Evolutionary conservation across 1,140 invertebrate species (phyloP).

Genomic region (Ooceraea biroi): DNA sequence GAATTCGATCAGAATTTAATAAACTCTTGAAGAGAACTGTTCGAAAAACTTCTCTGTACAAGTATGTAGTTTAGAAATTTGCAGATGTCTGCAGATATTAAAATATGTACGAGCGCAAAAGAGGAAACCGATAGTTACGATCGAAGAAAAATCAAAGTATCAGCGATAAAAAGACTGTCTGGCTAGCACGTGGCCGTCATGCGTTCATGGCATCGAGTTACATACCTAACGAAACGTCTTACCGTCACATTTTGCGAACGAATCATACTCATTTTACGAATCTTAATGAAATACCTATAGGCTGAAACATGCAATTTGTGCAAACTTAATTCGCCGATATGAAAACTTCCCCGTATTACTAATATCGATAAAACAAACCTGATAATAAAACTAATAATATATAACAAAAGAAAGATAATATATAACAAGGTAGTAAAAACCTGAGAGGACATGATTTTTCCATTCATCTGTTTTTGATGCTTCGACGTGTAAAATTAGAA

Average conservation of each 20-base stretch:
- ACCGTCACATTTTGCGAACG: constrained; percentile 44
- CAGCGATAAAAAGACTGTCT: constrained; percentile 54
- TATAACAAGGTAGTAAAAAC: not conserved
- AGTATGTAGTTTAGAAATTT: not conserved
- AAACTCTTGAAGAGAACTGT: not conserved
- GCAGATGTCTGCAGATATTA: constrained; percentile 1
- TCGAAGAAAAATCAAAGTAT: constrained; percentile 44
- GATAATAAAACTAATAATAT: not conserved
- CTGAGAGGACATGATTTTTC: constrained; percentile 18
- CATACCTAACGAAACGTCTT: constrained; percentile 48
- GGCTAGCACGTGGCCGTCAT: constrained; percentile 41
- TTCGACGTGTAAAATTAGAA: constrained; percentile 28
- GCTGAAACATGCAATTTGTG: not conserved
- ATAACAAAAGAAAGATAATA: not conserved
- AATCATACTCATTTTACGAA: constrained; percentile 38
- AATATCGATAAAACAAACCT: not conserved
- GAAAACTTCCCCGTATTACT: not conserved
- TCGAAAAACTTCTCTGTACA: not conserved
- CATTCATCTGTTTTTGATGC: constrained; percentile 11
- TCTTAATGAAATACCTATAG: constrained; percentile 5
- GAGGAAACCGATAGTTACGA: constrained; percentile 40
- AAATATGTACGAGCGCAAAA: constrained; percentile 5
- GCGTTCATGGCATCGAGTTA: constrained; percentile 41
- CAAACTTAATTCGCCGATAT: too few relatives aligned
- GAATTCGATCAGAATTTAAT: not conserved